A percentile compares a stretch with the other conserved stretches of the same genome.
Evolutionary conservation across 2,888 invertebrate species (phyloP).

Genomic region (Trichacis sp.): DNA sequence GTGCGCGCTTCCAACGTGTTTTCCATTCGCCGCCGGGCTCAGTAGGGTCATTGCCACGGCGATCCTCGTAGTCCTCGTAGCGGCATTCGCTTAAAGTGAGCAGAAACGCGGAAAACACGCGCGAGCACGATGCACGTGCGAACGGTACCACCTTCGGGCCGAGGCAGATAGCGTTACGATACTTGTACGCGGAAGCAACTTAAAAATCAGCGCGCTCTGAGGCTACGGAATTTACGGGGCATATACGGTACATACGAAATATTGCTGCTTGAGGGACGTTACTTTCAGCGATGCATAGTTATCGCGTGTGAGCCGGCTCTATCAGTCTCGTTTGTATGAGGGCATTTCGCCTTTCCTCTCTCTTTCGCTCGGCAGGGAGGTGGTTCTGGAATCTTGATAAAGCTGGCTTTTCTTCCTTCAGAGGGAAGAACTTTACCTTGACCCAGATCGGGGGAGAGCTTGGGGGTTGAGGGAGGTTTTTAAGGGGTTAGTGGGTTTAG

Average conservation of each 20-base stretch:
- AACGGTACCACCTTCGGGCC: conserved; percentile 42
- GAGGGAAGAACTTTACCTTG: not conserved
- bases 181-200: conserved; percentile 43
- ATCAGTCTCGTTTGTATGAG: not conserved
- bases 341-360: too few species aligned
- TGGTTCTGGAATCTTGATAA: too few species aligned
- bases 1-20: conserved; percentile 18
- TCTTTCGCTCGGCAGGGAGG: too few species aligned
- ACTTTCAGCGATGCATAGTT: conserved; percentile 29
- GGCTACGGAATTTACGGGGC: conserved; percentile 35
- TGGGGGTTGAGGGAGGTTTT: too few species aligned
- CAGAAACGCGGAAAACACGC: conserved; percentile 55
- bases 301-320: conserved; percentile 21
- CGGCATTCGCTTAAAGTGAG: conserved; percentile 48
- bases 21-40: conserved; percentile 46
- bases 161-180: conserved; percentile 41
- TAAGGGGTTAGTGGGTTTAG: too few species aligned
- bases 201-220: conserved; percentile 40
- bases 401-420: conserved; percentile 3
- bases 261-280: conserved; percentile 30
- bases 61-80: conserved; percentile 48
- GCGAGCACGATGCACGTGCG: conserved; percentile 56
- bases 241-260: conserved; percentile 37
- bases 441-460: too few species aligned
- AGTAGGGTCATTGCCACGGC: conserved; percentile 56